phyloP scores from a whole-genome alignment of 2,888 invertebrate genomes.

The Panzeria rudis region DNA sequence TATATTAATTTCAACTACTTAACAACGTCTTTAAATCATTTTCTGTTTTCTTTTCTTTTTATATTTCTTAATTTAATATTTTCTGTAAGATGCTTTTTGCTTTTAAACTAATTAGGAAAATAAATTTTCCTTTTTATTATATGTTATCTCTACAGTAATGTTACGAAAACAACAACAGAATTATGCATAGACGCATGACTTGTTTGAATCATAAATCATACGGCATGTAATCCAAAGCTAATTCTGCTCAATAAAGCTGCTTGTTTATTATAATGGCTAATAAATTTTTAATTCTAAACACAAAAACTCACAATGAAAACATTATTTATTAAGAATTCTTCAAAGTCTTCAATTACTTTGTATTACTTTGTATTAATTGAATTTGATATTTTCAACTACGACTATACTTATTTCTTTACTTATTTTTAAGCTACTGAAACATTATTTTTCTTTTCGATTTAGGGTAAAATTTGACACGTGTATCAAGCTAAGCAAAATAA shows the following conservation, averaged over 20 bases:
- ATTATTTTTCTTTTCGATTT: neutral
- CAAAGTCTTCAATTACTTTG: neutral
- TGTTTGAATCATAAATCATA: constrained; percentile 55
- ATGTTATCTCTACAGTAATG: neutral
- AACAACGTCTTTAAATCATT: constrained; percentile 12
- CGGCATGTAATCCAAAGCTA: neutral
- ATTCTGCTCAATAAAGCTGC: neutral
- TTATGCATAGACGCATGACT: constrained; percentile 37
- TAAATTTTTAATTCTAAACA: neutral
- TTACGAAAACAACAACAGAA: neutral
- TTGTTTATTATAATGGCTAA: neutral
- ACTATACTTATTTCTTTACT: neutral
- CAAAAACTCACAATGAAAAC: neutral
- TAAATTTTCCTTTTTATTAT: constrained; percentile 17
- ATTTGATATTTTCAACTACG: neutral
- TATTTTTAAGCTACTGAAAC: neutral
- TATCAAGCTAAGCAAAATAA: neutral
- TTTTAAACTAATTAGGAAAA: constrained; percentile 53
- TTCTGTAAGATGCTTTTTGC: neutral
- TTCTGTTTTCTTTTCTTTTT: neutral
- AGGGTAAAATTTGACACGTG: neutral
- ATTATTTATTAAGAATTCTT: neutral
- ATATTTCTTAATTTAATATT: constrained; percentile 45
- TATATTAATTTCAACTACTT: neutral
- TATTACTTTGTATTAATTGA: neutral